phyloP scores from a whole-genome alignment of 2,797 vertebrate genomes.

The Microctenopoma stevenorrisi region DNA sequence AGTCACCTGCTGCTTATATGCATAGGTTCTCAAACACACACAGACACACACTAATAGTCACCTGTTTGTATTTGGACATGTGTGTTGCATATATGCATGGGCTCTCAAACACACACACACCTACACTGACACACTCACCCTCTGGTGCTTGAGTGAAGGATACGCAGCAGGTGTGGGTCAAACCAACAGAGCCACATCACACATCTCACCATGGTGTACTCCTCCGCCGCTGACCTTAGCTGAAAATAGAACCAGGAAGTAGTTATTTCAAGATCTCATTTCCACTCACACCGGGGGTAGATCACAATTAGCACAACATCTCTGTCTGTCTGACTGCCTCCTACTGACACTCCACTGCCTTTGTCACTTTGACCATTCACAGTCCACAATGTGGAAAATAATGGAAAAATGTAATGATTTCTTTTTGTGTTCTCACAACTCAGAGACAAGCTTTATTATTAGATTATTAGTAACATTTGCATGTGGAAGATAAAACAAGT shows the following conservation, averaged over 20 bases:
- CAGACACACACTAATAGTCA: constrained; percentile 33
- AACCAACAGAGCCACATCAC: constrained; percentile 72
- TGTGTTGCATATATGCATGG: constrained; percentile 58
- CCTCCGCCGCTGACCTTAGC: constrained; percentile 78
- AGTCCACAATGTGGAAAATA: neutral
- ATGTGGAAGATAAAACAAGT: neutral
- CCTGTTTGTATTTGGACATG: constrained; percentile 51
- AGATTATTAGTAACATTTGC: neutral
- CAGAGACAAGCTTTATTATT: constrained; percentile 2
- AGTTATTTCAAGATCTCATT: constrained; percentile 79
- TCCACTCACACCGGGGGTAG: constrained; percentile 74
- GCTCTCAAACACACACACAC: constrained; percentile 20
- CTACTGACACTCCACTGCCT: constrained; percentile 17
- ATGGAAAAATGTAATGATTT: neutral
- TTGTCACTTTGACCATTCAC: constrained; percentile 20
- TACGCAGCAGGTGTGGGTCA: constrained; percentile 79
- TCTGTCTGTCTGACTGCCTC: constrained; percentile 54
- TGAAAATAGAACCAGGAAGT: constrained; percentile 83
- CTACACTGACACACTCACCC: constrained; percentile 49
- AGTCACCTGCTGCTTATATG: constrained; percentile 48
- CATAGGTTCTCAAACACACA: constrained; percentile 26
- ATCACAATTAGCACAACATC: constrained; percentile 76
- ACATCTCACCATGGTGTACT: constrained; percentile 69
- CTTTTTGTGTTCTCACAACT: constrained; percentile 2
- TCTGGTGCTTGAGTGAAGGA: constrained; percentile 69